Conservation (phyloP, 2,797 vertebrate species). For the Denticeps clupeoides region DNA sequence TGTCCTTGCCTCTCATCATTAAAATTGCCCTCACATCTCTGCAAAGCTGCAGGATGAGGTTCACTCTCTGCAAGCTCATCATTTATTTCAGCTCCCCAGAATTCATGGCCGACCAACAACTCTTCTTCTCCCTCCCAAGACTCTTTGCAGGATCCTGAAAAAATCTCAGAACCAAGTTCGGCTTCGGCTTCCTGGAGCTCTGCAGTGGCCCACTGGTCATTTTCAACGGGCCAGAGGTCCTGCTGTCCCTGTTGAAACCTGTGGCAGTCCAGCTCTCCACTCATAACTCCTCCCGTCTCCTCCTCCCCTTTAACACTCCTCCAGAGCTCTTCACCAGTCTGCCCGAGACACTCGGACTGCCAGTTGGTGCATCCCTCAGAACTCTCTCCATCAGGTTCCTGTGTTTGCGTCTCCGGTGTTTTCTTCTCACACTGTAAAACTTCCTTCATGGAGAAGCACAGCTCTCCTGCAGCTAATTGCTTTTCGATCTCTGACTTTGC, state of each 20-base stretch:
- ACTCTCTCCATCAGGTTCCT: constrained; percentile 6
- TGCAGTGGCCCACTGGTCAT: constrained; percentile 62
- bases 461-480: constrained; percentile 46
- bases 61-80: constrained; percentile 63
- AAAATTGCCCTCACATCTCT: constrained; percentile 38
- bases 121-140: constrained; percentile 49
- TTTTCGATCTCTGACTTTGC: constrained; percentile 41
- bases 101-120: constrained; percentile 46
- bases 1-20: constrained; percentile 47
- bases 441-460: constrained; percentile 43
- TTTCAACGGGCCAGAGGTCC: constrained; percentile 56
- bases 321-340: constrained; percentile 51
- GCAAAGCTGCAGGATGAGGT: constrained; percentile 47
- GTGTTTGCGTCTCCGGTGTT: constrained; percentile 3
- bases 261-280: constrained; percentile 53
- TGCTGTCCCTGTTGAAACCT: constrained; percentile 46
- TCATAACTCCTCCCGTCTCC: constrained; percentile 31
- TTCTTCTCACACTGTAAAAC: constrained; percentile 39
- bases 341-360: constrained; percentile 37
- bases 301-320: constrained; percentile 45
- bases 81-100: constrained; percentile 60
- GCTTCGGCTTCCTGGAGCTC: constrained; percentile 47
- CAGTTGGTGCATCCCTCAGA: constrained; percentile 16
- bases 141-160: constrained; percentile 45
- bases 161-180: constrained; percentile 53